phyloP scores from a whole-genome alignment of 1,140 invertebrate species.

The Pollicipes pollicipes region DNA sequence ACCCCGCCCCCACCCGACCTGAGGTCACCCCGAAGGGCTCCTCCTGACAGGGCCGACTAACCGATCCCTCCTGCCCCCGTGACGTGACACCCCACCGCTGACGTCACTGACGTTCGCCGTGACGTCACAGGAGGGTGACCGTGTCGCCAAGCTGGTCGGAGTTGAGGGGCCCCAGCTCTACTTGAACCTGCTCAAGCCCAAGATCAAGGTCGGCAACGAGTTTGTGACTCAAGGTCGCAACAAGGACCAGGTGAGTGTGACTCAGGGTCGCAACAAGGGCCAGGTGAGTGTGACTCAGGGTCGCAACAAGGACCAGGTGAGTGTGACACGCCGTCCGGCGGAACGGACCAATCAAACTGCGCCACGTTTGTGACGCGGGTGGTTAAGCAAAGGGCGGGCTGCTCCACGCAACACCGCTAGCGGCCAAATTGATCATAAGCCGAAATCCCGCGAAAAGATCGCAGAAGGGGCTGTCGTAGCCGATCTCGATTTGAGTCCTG shows the following conservation, averaged over 20 bases:
- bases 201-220: conserved; percentile 31
- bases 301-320: too few relatives aligned
- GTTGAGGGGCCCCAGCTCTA: conserved; percentile 32
- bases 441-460: too few relatives aligned
- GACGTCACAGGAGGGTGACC: conserved; percentile 26
- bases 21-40: too few relatives aligned
- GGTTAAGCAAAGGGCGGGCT: too few relatives aligned
- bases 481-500: too few relatives aligned
- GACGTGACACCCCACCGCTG: conserved; percentile 31
- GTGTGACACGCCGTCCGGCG: too few relatives aligned
- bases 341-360: too few relatives aligned
- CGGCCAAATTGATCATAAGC: too few relatives aligned
- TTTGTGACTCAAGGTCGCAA: conserved; percentile 34
- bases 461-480: too few relatives aligned
- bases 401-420: too few relatives aligned
- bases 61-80: conserved; percentile 36
- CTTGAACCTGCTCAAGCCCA: conserved; percentile 38
- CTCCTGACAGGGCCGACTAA: conserved; percentile 39
- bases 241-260: conserved; percentile 24
- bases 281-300: neutral
- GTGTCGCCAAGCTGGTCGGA: conserved; percentile 19
- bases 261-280: neutral
- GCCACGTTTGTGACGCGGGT: too few relatives aligned
- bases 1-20: too few relatives aligned
- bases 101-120: conserved; percentile 34